Conservation (phyloP, 2,888 invertebrate genomes). For the Shargacucullia verbasci region DNA sequence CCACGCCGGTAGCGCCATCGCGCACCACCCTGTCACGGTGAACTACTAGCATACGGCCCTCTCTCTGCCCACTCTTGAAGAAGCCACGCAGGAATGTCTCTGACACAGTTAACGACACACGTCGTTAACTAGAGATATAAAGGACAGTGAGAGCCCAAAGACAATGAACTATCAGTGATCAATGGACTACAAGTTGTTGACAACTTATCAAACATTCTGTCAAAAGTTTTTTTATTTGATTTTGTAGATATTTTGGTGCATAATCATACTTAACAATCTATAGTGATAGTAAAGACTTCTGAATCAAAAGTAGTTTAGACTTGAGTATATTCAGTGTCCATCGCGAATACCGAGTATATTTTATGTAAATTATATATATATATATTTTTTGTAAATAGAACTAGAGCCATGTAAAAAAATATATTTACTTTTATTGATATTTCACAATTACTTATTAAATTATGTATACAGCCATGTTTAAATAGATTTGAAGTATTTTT, state of each 20-base stretch:
- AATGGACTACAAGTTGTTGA: slow-evolving; percentile 29
- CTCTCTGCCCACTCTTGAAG: slow-evolving; percentile 45
- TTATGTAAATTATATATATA: slow-evolving; percentile 44
- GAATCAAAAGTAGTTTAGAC: slow-evolving; percentile 17
- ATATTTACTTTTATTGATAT: slow-evolving; percentile 38
- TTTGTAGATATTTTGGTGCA: slow-evolving; percentile 33
- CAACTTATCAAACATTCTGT: slow-evolving; percentile 14
- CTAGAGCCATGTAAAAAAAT: slow-evolving; percentile 44
- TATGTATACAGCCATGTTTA: slow-evolving; percentile 33
- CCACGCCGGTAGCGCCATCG: slow-evolving; percentile 71
- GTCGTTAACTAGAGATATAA: slow-evolving; percentile 6
- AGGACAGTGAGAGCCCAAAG: slow-evolving; percentile 43
- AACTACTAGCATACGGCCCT: slow-evolving; percentile 78
- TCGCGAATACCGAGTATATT: slow-evolving; percentile 23
- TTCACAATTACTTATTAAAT: slow-evolving; percentile 42
- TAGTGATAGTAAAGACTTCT: slow-evolving; percentile 38
- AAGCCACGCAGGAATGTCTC: slow-evolving; percentile 34
- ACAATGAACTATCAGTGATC: slow-evolving; percentile 24
- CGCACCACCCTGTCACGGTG: slow-evolving; percentile 85
- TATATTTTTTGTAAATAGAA: slow-evolving; percentile 51
- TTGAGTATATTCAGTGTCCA: slow-evolving; percentile 33
- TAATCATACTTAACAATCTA: slow-evolving; percentile 31
- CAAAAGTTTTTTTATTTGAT: slow-evolving; percentile 23
- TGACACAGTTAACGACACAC: slow-evolving; percentile 25
- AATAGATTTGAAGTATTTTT: slow-evolving; percentile 36